These are phyloP conservation scores for Orthosia cruda DNA, from an alignment of 2,888 invertebrate genomes.

Conservation along the genomic window DNA sequence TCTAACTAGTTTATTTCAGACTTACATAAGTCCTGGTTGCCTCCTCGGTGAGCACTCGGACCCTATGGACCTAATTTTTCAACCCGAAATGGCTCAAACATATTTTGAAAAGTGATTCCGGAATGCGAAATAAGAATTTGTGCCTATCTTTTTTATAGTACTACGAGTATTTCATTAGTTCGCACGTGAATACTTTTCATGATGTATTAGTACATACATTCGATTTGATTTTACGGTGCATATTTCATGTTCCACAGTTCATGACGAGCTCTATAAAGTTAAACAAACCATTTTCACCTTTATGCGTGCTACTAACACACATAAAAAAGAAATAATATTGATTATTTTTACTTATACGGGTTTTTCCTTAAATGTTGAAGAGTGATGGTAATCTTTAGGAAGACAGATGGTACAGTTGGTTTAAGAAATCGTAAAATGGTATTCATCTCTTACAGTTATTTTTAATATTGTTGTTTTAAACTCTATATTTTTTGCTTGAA, in stretches of 20 bases:
- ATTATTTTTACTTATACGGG: constrained; percentile 14
- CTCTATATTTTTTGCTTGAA: constrained; percentile 13
- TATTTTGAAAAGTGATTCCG: too few relatives aligned
- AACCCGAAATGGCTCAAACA: too few relatives aligned
- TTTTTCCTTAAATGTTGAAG: constrained; percentile 27
- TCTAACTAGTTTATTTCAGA: too few relatives aligned
- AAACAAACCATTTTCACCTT: constrained; percentile 48
- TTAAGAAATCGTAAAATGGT: background rate
- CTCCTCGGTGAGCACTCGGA: too few relatives aligned
- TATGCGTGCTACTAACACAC: constrained; percentile 39
- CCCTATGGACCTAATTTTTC: too few relatives aligned
- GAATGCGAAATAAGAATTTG: background rate
- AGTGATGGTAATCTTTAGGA: constrained; percentile 24
- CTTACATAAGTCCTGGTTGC: too few relatives aligned
- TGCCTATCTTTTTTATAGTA: background rate
- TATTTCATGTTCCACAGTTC: constrained; percentile 53
- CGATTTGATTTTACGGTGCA: constrained; percentile 58
- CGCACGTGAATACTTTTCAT: constrained; percentile 8
- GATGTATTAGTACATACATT: constrained; percentile 27
- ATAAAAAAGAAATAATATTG: constrained; percentile 16
- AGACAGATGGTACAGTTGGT: background rate
- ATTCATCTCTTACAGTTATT: constrained; percentile 12
- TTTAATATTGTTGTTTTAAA: background rate
- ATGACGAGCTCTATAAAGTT: constrained; percentile 44
- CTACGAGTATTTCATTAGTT: background rate